Percentiles rank a stretch among this genome's conserved stretches.
phyloP scores from a whole-genome alignment of 2,888 invertebrate genomes.

The Netelia inedita region DNA sequence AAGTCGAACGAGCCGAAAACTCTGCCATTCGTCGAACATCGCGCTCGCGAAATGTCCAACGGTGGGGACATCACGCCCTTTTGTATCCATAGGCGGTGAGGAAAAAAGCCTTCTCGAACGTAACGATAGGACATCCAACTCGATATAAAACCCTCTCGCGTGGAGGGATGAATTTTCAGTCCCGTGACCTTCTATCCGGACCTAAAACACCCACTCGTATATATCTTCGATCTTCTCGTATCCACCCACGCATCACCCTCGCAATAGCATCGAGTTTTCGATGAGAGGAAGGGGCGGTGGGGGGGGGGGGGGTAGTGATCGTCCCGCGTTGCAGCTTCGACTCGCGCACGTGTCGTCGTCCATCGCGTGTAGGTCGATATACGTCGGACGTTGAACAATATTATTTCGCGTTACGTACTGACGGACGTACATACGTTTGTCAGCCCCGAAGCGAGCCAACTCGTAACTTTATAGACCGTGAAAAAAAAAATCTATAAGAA shows the following conservation, averaged over 20 bases:
- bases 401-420: too few relatives aligned
- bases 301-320: background rate
- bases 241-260: slow-evolving; percentile 37
- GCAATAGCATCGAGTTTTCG: background rate
- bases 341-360: too few relatives aligned
- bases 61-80: background rate
- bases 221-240: background rate
- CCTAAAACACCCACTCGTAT: slow-evolving; percentile 14
- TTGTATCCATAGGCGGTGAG: background rate
- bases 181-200: background rate
- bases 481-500: too few relatives aligned
- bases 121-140: slow-evolving; percentile 7
- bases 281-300: too few relatives aligned
- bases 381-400: too few relatives aligned
- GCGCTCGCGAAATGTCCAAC: background rate
- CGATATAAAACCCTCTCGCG: background rate
- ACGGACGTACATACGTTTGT: too few relatives aligned
- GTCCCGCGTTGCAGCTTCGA: background rate
- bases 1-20: background rate
- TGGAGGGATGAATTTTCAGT: slow-evolving; percentile 43
- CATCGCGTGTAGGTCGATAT: too few relatives aligned
- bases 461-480: too few relatives aligned
- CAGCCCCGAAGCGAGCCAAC: too few relatives aligned
- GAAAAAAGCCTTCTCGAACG: slow-evolving; percentile 20
- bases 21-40: background rate